Conservation (phyloP, 2,797 vertebrate species). For the Bucorvus abyssinicus region DNA sequence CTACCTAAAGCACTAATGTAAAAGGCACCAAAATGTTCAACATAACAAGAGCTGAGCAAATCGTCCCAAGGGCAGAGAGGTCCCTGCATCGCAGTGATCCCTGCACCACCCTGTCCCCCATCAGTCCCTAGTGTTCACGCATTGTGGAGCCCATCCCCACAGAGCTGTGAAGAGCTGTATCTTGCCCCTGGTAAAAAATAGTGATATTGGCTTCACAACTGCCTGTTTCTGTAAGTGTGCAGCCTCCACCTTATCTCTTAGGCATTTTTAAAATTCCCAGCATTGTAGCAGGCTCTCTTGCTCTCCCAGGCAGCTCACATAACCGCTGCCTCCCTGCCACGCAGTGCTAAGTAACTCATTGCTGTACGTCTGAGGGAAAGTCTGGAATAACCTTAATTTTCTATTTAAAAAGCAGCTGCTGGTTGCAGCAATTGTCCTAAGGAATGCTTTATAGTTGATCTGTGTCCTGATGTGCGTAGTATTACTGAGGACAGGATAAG, state of each 20-base stretch:
- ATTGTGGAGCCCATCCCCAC: neutral
- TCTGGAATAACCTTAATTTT: neutral
- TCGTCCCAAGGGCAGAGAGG: rapidly evolving
- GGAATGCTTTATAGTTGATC: conserved; percentile 36
- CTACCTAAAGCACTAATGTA: neutral
- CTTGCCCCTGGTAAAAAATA: neutral
- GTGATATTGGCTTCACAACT: neutral
- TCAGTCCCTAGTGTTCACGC: rapidly evolving
- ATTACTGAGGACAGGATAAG: neutral
- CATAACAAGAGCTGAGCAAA: neutral
- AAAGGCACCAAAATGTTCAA: neutral
- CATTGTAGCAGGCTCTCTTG: neutral
- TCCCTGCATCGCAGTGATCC: neutral
- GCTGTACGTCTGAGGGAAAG: neutral
- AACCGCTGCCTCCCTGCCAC: neutral
- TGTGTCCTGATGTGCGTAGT: neutral
- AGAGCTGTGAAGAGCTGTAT: neutral
- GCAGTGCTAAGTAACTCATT: neutral
- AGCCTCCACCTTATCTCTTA: conserved; percentile 20
- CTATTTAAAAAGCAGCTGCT: conserved; percentile 41
- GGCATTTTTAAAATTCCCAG: conserved; percentile 28
- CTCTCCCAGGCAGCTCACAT: conserved; percentile 47
- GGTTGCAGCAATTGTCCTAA: neutral
- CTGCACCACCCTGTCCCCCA: rapidly evolving
- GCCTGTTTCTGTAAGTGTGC: neutral